Evolutionary conservation across 2,888 invertebrate genomes (phyloP).

Genomic region (Barypeithes pellucidus): DNA sequence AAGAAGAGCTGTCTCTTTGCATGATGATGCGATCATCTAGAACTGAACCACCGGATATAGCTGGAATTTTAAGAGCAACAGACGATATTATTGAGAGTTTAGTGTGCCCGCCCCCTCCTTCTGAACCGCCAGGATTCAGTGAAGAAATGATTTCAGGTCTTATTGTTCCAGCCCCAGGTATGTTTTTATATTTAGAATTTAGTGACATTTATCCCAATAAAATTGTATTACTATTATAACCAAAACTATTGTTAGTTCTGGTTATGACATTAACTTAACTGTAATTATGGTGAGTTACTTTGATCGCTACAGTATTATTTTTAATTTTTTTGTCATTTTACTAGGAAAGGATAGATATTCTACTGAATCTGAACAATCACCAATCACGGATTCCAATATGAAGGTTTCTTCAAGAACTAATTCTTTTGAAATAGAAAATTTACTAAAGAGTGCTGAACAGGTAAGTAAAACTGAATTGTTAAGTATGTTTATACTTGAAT

Average conservation of each 20-base stretch:
- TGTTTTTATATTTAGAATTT: background rate
- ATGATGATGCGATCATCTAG: conserved; percentile 97
- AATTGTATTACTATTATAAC: too few species aligned
- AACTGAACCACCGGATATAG: conserved; percentile 85
- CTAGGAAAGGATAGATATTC: conserved; percentile 84
- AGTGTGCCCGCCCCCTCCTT: conserved; percentile 96
- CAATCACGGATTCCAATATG: conserved; percentile 69
- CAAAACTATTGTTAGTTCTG: too few species aligned
- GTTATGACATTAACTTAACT: background rate
- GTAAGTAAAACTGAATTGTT: conserved; percentile 25
- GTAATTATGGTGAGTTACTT: background rate
- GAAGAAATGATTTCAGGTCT: conserved; percentile 97
- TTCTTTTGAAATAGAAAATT: conserved; percentile 96
- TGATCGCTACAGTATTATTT: too few species aligned
- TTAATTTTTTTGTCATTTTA: background rate
- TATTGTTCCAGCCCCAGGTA: conserved; percentile 95
- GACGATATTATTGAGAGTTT: conserved; percentile 96
- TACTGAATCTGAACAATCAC: conserved; percentile 76
- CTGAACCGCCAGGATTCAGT: conserved; percentile 93
- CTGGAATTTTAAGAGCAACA: conserved; percentile 83
- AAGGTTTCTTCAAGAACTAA: conserved; percentile 80
- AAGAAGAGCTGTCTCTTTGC: conserved; percentile 93
- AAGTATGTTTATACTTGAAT: too few species aligned
- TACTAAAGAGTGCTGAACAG: conserved; percentile 82
- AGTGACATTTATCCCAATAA: too few species aligned